Conservation (phyloP, 2,888 invertebrate species). For the Thecophora atra region DNA sequence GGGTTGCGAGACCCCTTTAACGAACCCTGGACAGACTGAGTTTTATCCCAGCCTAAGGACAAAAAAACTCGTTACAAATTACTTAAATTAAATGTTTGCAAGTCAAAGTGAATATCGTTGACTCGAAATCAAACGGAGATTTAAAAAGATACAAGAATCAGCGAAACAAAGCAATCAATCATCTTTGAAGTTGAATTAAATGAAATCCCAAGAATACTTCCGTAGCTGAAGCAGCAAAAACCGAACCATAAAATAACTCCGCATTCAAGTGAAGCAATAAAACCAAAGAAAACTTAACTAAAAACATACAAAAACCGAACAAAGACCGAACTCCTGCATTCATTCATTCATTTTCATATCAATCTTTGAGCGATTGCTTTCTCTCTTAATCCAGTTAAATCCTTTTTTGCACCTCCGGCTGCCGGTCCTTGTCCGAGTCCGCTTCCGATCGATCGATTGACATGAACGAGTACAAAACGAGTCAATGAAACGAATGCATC, state of each 20-base stretch:
- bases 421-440: neutral
- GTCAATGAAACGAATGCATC: conserved; percentile 18
- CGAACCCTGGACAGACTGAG: too few relatives aligned
- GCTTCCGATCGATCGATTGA: conserved; percentile 28
- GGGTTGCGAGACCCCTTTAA: too few relatives aligned
- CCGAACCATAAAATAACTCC: too few relatives aligned
- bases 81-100: too few relatives aligned
- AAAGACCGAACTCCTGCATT: neutral
- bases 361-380: conserved; percentile 31
- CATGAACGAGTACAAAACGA: neutral
- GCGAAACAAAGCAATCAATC: too few relatives aligned
- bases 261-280: neutral
- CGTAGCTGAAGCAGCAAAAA: neutral
- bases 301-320: neutral
- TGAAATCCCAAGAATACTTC: conserved; percentile 17
- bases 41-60: too few relatives aligned
- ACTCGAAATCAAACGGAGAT: too few relatives aligned
- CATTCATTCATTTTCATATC: neutral
- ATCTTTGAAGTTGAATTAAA: conserved; percentile 16
- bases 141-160: too few relatives aligned
- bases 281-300: neutral
- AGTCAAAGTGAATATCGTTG: too few relatives aligned
- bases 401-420: conserved; percentile 27
- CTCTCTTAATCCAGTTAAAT: conserved; percentile 33
- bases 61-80: too few relatives aligned